Evolutionary conservation across 23 tunicate genomes (phyloP), one percentile per base, ranked within the genome.

Genomic region (Pegea sp.): DNA sequence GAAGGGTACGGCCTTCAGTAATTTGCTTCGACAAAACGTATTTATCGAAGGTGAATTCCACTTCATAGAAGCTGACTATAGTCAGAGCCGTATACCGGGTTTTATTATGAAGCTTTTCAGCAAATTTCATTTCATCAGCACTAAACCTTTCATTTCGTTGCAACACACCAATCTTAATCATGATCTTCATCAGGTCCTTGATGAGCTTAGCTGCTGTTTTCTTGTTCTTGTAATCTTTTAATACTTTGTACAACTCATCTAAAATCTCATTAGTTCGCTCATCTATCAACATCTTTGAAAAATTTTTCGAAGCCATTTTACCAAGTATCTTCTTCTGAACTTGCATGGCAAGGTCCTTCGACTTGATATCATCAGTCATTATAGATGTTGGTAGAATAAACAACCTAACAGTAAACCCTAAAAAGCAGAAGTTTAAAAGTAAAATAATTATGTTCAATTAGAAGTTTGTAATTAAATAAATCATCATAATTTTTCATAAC

Each of bases 291-390:
- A 68, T 13, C 44, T 73, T 91, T 30, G 90, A 59, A 3, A 81
- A 43, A 54, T 63, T 91, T 49, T 67, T 91, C 4, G 76, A 68
- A 21, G 93, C 99, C 93, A 91, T 91, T 56, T 78, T 91, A 2
- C 86, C 73, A 7, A 91, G 51, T 59, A 91, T 67, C 58, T 91
- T 91, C 44, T 78, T 91, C 56, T 91, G 99, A 11, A 69, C 77
- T 52, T 66, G 69, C 54, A 78, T 13, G 7, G 81, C 81, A 31
- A 91, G 56, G 59, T 91, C 99, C 50, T 74, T 65, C 2, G 72
- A 63, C 42, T 87, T 76, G 2, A 73, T 52, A 30, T 63, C 75
- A 22, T 84, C 95, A n/a, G 57, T 79, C 68, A 69, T 78, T 42
- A 19, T 69, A n/a, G n/a, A n/a, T n/a, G n/a, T n/a, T n/a, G n/a